Conservation (phyloP, 2,113 vertebrate genomes). For the Chinchilla lanigera region DNA sequence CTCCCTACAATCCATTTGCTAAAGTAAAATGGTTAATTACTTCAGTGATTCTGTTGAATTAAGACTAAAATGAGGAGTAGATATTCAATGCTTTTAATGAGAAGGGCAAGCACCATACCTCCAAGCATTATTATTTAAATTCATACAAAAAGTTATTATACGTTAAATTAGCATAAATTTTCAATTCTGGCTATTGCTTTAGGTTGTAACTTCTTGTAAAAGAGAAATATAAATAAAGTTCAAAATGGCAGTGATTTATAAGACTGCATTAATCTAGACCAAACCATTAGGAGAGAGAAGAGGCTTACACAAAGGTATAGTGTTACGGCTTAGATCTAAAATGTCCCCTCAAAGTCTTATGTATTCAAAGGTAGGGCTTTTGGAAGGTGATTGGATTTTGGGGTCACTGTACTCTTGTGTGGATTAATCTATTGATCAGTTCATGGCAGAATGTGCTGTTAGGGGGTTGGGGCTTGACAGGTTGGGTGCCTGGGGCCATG, state of each 20-base stretch:
- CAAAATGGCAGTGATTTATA: not conserved
- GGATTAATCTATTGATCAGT: not conserved
- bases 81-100: conserved; percentile 57
- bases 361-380: not conserved
- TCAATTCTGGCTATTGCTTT: not conserved
- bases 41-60: conserved; percentile 58
- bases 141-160: not conserved
- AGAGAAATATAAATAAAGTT: not conserved
- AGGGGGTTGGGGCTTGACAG: not conserved
- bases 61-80: not conserved
- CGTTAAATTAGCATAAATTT: conserved; percentile 21
- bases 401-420: not conserved
- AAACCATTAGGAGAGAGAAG: not conserved
- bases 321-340: not conserved
- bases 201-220: not conserved
- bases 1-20: conserved; percentile 57
- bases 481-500: not conserved
- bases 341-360: too few relatives aligned
- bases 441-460: not conserved
- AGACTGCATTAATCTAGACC: not conserved
- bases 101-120: not conserved
- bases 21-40: conserved; percentile 49
- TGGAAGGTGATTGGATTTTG: not conserved
- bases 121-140: not conserved
- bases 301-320: not conserved